A percentile compares a stretch with the other conserved stretches of the same genome.
Conservation (phyloP, 1,140 invertebrate genomes). For the Bombus ignitus region DNA sequence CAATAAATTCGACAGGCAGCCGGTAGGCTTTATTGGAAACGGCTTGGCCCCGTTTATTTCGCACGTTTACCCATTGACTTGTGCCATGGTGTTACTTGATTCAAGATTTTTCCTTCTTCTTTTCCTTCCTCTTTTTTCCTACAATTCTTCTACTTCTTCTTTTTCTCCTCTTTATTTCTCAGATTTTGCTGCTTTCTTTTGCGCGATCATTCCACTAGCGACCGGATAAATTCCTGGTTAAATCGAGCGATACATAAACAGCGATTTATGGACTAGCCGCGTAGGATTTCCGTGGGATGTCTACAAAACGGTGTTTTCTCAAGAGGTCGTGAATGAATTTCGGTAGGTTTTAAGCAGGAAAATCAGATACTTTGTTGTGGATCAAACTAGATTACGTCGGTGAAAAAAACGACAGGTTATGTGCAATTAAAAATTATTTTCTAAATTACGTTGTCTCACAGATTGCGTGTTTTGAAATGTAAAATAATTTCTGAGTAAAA, state of each 20-base stretch:
- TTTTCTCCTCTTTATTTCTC: too few species aligned
- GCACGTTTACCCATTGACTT: constrained; percentile 12
- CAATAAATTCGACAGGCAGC: constrained; percentile 62
- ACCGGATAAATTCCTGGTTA: constrained; percentile 14
- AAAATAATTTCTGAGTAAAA: too few species aligned
- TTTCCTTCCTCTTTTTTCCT: neutral
- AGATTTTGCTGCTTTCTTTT: neutral
- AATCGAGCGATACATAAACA: constrained; percentile 8
- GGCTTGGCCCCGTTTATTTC: constrained; percentile 34
- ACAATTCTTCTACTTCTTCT: neutral
- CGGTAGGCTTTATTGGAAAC: constrained; percentile 32
- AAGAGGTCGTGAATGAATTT: constrained; percentile 1
- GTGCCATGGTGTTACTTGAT: neutral
- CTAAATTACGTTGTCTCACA: too few species aligned
- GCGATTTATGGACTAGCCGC: neutral
- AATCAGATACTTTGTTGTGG: neutral
- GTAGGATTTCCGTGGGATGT: neutral
- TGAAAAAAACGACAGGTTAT: neutral
- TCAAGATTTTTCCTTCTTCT: neutral
- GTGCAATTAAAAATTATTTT: neutral
- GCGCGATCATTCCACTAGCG: neutral
- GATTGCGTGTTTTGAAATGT: too few species aligned
- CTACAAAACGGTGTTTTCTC: neutral
- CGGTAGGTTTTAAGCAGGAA: neutral
- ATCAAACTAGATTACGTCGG: neutral